Percentiles rank a stretch among this genome's conserved stretches.
These are phyloP conservation scores for Phyllotis vaccarum DNA, from an alignment of 2,797 vertebrate genomes.

Conservation along the genomic window DNA sequence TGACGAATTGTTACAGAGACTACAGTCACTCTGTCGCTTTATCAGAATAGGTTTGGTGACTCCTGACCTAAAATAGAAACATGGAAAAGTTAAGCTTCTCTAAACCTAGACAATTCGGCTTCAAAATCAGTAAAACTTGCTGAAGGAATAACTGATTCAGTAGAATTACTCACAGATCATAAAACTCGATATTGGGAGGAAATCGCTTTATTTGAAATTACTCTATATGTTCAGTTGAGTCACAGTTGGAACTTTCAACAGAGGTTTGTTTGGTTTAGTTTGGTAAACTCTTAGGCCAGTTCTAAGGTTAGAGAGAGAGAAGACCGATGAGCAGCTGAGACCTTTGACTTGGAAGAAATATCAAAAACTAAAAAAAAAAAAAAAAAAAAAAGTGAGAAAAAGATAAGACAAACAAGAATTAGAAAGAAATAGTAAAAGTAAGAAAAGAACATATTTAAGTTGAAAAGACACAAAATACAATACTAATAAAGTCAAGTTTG, in stretches of 20 bases:
- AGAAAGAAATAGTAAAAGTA: not conserved
- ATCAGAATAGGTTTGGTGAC: not conserved
- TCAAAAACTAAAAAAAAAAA: not conserved
- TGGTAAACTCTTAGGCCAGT: not conserved
- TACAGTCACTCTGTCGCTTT: not conserved
- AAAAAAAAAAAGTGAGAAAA: not conserved
- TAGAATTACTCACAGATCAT: not conserved
- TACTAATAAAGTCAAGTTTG: not conserved
- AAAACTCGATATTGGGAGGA: not conserved
- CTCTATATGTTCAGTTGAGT: not conserved
- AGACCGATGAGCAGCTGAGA: not conserved
- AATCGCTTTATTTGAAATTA: not conserved
- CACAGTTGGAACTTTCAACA: not conserved
- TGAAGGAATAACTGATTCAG: not conserved
- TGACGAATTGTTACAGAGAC: not conserved
- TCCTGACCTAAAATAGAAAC: not conserved
- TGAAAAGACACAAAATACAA: not conserved
- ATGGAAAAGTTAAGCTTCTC: not conserved
- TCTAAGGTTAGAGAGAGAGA: conserved; percentile 21
- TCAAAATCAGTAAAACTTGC: not conserved
- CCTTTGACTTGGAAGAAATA: not conserved
- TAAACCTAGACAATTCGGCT: not conserved
- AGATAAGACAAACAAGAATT: not conserved
- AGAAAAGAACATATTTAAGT: not conserved
- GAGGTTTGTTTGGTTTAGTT: not conserved